phyloP scores from a whole-genome alignment of 2,797 vertebrate genomes.

The Rhynchotus rufescens region DNA sequence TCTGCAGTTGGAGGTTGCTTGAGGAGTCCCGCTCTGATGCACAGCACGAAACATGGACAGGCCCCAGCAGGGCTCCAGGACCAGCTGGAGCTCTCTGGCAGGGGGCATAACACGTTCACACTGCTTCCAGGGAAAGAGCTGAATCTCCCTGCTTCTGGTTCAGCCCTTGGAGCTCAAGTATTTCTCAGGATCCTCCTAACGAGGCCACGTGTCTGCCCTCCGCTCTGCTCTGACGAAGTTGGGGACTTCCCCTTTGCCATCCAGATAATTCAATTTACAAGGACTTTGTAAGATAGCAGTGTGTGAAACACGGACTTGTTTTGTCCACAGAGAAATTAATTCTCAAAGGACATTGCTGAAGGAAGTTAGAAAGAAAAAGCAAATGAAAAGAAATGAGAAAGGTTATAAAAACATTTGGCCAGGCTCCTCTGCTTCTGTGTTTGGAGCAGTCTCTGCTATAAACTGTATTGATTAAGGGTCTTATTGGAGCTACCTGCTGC shows the following conservation, averaged over 20 bases:
- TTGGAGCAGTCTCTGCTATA: slow-evolving; percentile 9
- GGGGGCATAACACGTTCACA: background rate
- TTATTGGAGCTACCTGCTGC: slow-evolving; percentile 44
- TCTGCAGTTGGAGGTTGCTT: background rate
- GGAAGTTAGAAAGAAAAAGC: slow-evolving; percentile 3
- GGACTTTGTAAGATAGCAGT: background rate
- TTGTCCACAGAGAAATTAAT: background rate
- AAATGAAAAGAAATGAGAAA: slow-evolving; percentile 22
- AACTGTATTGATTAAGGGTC: slow-evolving; percentile 54
- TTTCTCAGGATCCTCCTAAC: background rate
- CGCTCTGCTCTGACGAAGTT: background rate
- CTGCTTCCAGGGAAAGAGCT: background rate
- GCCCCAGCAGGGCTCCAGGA: background rate
- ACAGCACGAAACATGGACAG: background rate
- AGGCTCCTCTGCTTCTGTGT: background rate
- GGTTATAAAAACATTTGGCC: background rate
- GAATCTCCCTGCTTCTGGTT: background rate
- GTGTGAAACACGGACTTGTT: slow-evolving; percentile 13
- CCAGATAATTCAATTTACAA: slow-evolving; percentile 43
- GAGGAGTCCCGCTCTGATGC: background rate
- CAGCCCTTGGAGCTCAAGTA: background rate
- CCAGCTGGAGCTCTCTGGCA: background rate
- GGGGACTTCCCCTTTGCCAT: background rate
- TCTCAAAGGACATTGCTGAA: background rate
- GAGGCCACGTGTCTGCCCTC: background rate